Evolutionary conservation across 2,797 vertebrate genomes (phyloP), one percentile per base, ranked within the genome.

Genomic region (Setipinna tenuifilis): DNA sequence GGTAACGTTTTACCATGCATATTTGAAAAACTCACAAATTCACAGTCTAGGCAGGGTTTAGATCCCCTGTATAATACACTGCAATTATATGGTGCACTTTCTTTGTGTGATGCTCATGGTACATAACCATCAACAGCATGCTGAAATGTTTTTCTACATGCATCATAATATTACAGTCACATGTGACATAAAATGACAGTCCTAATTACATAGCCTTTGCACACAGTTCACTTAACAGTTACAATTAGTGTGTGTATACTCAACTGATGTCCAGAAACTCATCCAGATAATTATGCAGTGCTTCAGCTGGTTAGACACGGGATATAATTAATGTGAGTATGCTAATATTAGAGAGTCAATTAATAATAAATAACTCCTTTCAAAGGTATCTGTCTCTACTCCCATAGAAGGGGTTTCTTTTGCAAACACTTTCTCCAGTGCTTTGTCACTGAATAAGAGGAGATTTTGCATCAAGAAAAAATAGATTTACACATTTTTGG

Each of bases 221-320:
- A 62, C 85, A 82, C 81, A 83, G 85, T 91, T 88, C 44, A 83
- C 58, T 88, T 85, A 85, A 92, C 84, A 59, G 16, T 87, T 90
- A 90, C 89, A 92, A 94, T 94, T 94, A 93, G 44, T 58, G 78
- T 71, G 62, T 59, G 80, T 82, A 9, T 25, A 19, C 41, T 78
- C 83, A 57, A 57, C 65, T 83, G 84, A 35, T 50, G 71, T 83
- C 84, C 31, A 62, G 68, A 57, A 78, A 65, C 58, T 54, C 65
- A 83, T 81, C 59, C 71, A 71, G 84, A 89, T 92, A 93, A 93
- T 93, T 91, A 91, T 82, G 90, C 83, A n/a, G 87, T 86, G 84
- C 84, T 84, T 50, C 50, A 89, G 82, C 46, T 54, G 31, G 83
- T n/a, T 44, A 58, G 83, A 86, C 85, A 28, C 65, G 85, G 87